Conservation (phyloP, 2,113 vertebrate genomes). For the Callopanchax toddi region DNA sequence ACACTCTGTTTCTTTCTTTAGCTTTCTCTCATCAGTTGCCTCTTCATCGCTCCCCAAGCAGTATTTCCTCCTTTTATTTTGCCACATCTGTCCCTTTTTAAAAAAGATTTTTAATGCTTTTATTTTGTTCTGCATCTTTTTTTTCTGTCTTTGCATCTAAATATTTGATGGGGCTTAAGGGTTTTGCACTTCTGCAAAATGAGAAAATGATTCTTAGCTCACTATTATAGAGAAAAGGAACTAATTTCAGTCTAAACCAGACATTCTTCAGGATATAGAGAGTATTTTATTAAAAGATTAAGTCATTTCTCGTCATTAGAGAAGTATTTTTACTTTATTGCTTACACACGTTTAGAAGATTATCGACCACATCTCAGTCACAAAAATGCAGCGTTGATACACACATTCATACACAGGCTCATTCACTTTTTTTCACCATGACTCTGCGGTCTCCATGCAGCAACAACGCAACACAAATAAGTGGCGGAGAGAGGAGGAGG, state of each 20-base stretch:
- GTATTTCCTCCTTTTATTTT: conserved; percentile 41
- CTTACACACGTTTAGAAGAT: too few relatives aligned
- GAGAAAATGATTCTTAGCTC: conserved; percentile 12
- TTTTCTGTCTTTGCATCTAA: conserved; percentile 31
- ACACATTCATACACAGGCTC: neutral
- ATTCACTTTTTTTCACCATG: neutral
- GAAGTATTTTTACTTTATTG: too few relatives aligned
- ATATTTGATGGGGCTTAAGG: conserved; percentile 57
- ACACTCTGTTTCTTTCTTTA: conserved; percentile 25
- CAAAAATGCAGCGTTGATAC: neutral
- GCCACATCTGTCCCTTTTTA: conserved; percentile 12
- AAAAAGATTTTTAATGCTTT: neutral
- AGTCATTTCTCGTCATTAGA: too few relatives aligned
- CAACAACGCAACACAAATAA: conserved; percentile 13
- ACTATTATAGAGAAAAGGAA: neutral
- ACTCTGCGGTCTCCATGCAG: conserved; percentile 47
- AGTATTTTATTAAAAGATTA: too few relatives aligned
- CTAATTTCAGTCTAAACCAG: too few relatives aligned
- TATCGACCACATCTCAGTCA: too few relatives aligned
- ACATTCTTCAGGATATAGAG: too few relatives aligned
- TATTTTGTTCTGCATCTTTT: conserved; percentile 2
- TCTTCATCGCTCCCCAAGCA: conserved; percentile 9
- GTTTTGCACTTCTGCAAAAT: conserved; percentile 25
- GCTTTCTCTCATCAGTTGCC: conserved; percentile 29
- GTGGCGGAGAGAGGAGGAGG: neutral